A percentile compares a stretch with the other conserved stretches of the same genome.
phyloP scores from a whole-genome alignment of 1,140 invertebrate genomes.

The Pomacea maculata region DNA sequence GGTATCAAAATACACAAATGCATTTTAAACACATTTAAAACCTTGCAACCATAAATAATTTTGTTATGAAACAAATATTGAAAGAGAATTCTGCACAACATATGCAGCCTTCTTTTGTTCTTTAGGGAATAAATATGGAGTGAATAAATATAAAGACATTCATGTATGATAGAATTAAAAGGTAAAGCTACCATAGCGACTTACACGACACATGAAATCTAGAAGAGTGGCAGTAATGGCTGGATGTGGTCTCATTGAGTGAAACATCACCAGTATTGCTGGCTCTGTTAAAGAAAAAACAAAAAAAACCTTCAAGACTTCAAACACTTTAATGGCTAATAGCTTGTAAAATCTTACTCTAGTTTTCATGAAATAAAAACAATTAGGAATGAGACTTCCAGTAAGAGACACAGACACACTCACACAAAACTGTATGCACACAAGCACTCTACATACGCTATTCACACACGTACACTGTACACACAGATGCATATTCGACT shows the following conservation, averaged over 20 bases:
- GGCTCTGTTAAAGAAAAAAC: constrained; percentile 76
- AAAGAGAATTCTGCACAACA: constrained; percentile 1
- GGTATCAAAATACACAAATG: too few relatives aligned
- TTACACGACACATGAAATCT: constrained; percentile 91
- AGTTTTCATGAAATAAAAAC: not conserved
- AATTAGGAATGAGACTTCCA: too few relatives aligned
- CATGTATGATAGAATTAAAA: too few relatives aligned
- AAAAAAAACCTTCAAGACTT: not conserved
- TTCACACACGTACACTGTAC: not conserved
- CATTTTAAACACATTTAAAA: too few relatives aligned
- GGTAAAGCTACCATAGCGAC: constrained; percentile 26
- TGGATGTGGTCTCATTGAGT: constrained; percentile 95
- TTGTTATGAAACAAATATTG: too few relatives aligned
- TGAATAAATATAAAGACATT: too few relatives aligned
- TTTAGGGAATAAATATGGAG: too few relatives aligned
- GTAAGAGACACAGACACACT: too few relatives aligned
- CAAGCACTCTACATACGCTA: too few relatives aligned
- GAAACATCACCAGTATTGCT: constrained; percentile 97
- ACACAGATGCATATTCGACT: not conserved
- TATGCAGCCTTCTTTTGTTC: not conserved
- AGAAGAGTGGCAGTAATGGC: constrained; percentile 92
- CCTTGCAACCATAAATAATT: too few relatives aligned
- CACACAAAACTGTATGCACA: too few relatives aligned
- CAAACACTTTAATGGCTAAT: not conserved
- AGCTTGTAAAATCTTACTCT: not conserved